Percentiles rank a stretch among this genome's conserved stretches.
phyloP scores from a whole-genome alignment of 2,797 vertebrate genomes.

The Danio aesculapii region DNA sequence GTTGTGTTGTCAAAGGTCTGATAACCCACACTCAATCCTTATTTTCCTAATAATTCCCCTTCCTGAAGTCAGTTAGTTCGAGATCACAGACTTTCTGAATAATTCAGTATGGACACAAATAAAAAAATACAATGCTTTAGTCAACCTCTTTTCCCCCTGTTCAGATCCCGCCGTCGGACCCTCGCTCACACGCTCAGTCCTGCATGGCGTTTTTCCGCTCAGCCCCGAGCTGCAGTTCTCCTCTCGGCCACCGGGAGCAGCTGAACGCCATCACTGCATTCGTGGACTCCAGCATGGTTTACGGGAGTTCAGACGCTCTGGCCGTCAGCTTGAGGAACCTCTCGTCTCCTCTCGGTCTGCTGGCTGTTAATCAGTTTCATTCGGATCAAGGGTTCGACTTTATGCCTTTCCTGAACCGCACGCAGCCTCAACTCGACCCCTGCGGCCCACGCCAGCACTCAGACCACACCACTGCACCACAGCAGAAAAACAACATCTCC shows the following conservation, averaged over 20 bases:
- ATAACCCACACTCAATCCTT: too few species aligned
- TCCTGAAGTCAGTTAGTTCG: too few species aligned
- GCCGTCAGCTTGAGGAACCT: constrained; percentile 75
- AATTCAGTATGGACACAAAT: too few species aligned
- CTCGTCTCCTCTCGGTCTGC: constrained; percentile 73
- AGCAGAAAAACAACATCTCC: constrained; percentile 22
- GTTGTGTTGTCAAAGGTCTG: too few species aligned
- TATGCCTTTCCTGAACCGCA: constrained; percentile 78
- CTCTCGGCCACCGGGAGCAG: constrained; percentile 76
- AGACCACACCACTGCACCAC: constrained; percentile 50
- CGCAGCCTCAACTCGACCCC: constrained; percentile 75
- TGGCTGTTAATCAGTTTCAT: constrained; percentile 75
- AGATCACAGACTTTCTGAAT: too few species aligned
- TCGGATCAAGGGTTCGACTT: constrained; percentile 74
- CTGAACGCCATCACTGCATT: constrained; percentile 85
- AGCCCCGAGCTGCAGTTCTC: constrained; percentile 78
- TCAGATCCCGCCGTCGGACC: constrained; percentile 82
- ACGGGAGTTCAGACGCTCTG: constrained; percentile 76
- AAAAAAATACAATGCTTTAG: too few species aligned
- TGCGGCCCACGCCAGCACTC: constrained; percentile 71
- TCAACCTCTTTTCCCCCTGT: neutral
- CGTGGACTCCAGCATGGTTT: constrained; percentile 84
- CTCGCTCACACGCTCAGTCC: constrained; percentile 74
- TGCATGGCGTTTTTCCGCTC: constrained; percentile 92
- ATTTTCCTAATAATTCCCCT: too few species aligned